Conservation (phyloP, 2,113 vertebrate species). For the Anseranas semipalmata region DNA sequence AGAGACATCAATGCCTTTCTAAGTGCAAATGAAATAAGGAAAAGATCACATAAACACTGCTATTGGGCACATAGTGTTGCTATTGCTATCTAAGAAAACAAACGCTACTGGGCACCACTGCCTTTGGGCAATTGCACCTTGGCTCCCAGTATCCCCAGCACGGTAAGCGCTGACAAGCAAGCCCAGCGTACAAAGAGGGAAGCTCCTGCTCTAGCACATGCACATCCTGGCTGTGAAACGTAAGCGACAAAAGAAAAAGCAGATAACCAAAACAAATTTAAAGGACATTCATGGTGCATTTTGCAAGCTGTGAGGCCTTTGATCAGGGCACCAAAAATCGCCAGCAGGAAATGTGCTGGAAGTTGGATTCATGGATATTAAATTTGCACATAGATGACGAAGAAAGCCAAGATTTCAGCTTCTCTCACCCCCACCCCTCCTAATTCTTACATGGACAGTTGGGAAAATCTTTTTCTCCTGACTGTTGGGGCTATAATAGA, state of each 20-base stretch:
- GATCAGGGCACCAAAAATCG: background rate
- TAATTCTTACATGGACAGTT: background rate
- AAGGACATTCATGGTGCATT: background rate
- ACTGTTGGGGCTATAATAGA: background rate
- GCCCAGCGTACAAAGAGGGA: fast-evolving
- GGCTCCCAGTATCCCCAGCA: background rate
- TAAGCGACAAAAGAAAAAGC: background rate
- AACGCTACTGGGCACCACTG: background rate
- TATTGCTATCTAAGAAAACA: background rate
- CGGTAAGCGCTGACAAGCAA: fast-evolving
- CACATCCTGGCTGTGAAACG: fast-evolving
- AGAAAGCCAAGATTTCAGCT: background rate
- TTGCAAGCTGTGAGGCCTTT: background rate
- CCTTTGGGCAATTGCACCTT: background rate
- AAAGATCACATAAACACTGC: background rate
- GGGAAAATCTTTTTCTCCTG: background rate
- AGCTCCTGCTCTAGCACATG: background rate
- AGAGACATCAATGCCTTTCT: fast-evolving
- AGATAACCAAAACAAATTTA: background rate
- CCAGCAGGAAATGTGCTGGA: background rate
- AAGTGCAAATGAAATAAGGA: background rate
- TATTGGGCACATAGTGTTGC: background rate
- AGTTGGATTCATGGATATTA: background rate
- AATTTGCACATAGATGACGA: background rate
- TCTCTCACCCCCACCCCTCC: background rate